phyloP scores from a whole-genome alignment of 2,113 vertebrate species.

The Hassar affinis region DNA sequence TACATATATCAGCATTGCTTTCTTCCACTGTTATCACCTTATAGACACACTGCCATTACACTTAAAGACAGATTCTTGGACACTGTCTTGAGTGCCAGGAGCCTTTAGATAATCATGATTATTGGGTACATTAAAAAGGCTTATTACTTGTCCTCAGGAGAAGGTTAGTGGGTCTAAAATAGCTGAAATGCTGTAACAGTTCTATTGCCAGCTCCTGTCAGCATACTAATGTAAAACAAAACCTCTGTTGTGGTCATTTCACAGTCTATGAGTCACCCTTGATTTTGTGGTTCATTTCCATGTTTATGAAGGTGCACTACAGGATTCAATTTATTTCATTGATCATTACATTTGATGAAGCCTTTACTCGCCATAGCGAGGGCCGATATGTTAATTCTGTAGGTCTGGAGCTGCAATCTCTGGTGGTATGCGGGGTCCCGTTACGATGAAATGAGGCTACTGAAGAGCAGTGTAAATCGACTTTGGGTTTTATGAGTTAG shows the following conservation, averaged over 20 bases:
- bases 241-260: conserved; percentile 62
- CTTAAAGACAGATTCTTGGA: conserved; percentile 55
- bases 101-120: conserved; percentile 68
- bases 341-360: conserved; percentile 59
- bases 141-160: conserved; percentile 71
- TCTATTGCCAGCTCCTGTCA: conserved; percentile 57
- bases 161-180: conserved; percentile 74
- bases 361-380: conserved; percentile 51
- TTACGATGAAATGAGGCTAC: conserved; percentile 37
- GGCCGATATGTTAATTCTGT: conserved; percentile 44
- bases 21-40: conserved; percentile 57
- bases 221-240: conserved; percentile 66
- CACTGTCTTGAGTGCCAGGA: conserved; percentile 53
- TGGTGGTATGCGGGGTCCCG: conserved; percentile 40
- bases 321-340: conserved; percentile 60
- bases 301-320: conserved; percentile 60
- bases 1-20: conserved; percentile 39
- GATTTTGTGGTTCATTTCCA: conserved; percentile 61
- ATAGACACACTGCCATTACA: conserved; percentile 62
- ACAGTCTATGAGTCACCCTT: conserved; percentile 64
- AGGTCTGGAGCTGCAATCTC: conserved; percentile 38
- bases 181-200: conserved; percentile 72
- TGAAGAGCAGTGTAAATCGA: conserved; percentile 36
- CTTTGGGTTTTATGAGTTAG: conserved; percentile 26
- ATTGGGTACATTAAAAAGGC: conserved; percentile 72